Evolutionary conservation across 2,797 vertebrate genomes (phyloP).

Genomic region (Rhinoraja longicauda): DNA sequence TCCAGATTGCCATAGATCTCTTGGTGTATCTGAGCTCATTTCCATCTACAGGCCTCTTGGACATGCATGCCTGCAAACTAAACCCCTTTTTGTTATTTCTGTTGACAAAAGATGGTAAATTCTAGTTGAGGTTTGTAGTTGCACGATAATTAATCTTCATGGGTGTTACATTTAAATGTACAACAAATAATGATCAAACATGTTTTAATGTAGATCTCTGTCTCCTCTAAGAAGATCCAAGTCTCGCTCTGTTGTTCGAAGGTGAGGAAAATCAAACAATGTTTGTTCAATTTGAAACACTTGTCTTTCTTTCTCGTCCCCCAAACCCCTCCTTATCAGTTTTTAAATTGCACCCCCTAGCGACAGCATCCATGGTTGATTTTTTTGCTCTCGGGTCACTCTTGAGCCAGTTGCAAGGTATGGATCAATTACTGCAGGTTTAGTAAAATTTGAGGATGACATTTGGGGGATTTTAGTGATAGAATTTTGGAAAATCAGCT

Average conservation of each 20-base stretch:
- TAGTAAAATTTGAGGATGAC: neutral
- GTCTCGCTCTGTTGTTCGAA: slow-evolving; percentile 47
- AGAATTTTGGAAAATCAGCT: neutral
- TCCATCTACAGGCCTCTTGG: too few relatives aligned
- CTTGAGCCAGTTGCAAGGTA: neutral
- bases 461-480: neutral
- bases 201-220: too few relatives aligned
- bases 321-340: neutral
- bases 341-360: neutral
- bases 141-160: neutral
- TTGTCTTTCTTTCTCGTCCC: neutral
- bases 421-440: neutral
- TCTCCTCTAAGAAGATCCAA: slow-evolving; percentile 46
- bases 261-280: slow-evolving; percentile 41
- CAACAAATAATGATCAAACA: neutral
- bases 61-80: neutral
- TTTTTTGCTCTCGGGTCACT: neutral
- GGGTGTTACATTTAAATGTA: neutral
- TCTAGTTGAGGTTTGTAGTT: neutral
- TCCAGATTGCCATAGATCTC: neutral
- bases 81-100: neutral
- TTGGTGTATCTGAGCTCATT: too few relatives aligned
- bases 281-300: neutral
- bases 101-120: neutral
- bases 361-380: neutral